phyloP scores from a whole-genome alignment of 2,113 vertebrate genomes.

The Noturus placidus region DNA sequence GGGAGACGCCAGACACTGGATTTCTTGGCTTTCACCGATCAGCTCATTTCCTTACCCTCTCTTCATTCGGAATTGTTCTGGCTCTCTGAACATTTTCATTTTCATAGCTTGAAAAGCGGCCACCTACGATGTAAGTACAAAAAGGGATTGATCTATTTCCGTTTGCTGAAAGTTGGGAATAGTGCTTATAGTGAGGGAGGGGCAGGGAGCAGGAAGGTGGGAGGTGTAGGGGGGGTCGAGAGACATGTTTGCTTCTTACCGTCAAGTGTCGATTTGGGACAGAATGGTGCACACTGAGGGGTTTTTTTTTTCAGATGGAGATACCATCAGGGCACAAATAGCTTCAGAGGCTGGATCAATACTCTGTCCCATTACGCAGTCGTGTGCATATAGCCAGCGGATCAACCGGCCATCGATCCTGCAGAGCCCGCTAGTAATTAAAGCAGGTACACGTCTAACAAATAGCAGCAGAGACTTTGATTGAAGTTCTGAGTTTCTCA shows the following conservation, averaged over 20 bases:
- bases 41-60: not conserved
- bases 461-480: slow-evolving; percentile 35
- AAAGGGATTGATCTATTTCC: not conserved
- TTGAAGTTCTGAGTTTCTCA: slow-evolving; percentile 49
- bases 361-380: slow-evolving; percentile 46
- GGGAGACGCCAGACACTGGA: no score
- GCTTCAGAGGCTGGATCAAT: slow-evolving; percentile 38
- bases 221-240: not conserved
- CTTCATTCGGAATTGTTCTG: not conserved
- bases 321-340: slow-evolving; percentile 37
- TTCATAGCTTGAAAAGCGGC: not conserved
- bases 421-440: slow-evolving; percentile 58
- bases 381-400: slow-evolving; percentile 37
- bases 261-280: not conserved
- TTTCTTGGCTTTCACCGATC: not conserved
- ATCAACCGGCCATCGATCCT: slow-evolving; percentile 62
- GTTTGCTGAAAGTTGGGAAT: slow-evolving; percentile 11
- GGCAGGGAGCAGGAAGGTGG: not conserved
- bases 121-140: slow-evolving; percentile 19
- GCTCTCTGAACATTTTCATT: not conserved
- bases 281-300: not conserved
- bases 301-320: slow-evolving; percentile 8
- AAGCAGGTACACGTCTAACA: slow-evolving; percentile 48
- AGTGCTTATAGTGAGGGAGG: not conserved
- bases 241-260: not conserved